These are phyloP conservation scores for Patella pellucida DNA, from an alignment of 2,888 invertebrate species.

Conservation along the genomic window DNA sequence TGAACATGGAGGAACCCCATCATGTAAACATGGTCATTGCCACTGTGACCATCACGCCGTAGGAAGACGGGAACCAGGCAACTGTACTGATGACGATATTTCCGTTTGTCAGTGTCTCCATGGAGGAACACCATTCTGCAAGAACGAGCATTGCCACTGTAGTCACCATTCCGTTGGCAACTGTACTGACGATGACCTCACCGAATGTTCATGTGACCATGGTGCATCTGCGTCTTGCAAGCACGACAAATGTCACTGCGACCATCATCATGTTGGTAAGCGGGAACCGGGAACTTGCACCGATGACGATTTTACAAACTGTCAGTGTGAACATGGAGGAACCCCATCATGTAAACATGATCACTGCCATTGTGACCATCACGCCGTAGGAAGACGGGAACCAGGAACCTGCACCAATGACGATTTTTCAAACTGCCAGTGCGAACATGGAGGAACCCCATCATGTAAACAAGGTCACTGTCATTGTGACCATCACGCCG, in stretches of 20 bases:
- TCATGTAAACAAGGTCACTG: not conserved
- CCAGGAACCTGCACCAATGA: no score
- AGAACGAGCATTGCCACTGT: no score
- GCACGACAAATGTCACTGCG: not conserved
- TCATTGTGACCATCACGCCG: not conserved
- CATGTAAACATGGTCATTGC: not conserved
- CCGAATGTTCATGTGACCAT: no score
- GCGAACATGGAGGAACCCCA: not conserved
- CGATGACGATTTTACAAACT: not conserved
- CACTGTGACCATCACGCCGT: not conserved
- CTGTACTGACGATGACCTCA: no score
- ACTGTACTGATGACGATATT: no score
- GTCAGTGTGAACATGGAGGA: not conserved
- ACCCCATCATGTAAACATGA: not conserved
- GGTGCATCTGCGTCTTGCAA: not conserved
- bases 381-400: not conserved
- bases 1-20: not conserved
- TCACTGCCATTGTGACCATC: not conserved
- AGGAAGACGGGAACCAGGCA: no score
- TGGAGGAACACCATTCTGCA: no score
- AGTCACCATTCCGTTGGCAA: no score
- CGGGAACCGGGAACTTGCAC: not conserved
- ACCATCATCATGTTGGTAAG: not conserved
- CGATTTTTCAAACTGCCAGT: no score
- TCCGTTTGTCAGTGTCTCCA: no score